Evolutionary conservation across 2,888 invertebrate species (phyloP).

Genomic region (Atrina japonica): DNA sequence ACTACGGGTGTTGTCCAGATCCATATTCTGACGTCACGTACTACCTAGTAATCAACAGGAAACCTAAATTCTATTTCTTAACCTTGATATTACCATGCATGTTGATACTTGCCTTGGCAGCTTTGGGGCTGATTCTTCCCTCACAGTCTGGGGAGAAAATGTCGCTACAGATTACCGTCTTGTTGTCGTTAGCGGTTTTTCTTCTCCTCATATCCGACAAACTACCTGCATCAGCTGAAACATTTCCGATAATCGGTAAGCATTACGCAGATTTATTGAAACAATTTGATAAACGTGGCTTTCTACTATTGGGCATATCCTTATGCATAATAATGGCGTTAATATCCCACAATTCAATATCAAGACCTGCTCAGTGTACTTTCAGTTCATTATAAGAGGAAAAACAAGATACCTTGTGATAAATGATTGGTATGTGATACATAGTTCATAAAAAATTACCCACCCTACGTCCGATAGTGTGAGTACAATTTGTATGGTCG

Average conservation of each 20-base stretch:
- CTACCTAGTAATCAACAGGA: slow-evolving; percentile 45
- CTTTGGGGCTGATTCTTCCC: slow-evolving; percentile 66
- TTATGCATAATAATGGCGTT: too few relatives aligned
- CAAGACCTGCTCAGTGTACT: too few relatives aligned
- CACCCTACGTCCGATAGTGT: too few relatives aligned
- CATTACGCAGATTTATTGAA: too few relatives aligned
- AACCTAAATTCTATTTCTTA: slow-evolving; percentile 66
- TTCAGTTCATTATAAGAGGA: too few relatives aligned
- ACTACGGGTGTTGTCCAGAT: slow-evolving; percentile 53
- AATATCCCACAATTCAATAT: too few relatives aligned
- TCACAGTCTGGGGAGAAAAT: slow-evolving; percentile 73
- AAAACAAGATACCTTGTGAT: too few relatives aligned
- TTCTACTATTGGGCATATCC: too few relatives aligned
- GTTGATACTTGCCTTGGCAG: slow-evolving; percentile 56
- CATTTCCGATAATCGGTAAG: slow-evolving; percentile 69
- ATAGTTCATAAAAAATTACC: too few relatives aligned
- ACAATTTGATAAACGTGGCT: too few relatives aligned
- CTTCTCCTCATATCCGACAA: slow-evolving; percentile 68
- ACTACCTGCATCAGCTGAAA: slow-evolving; percentile 69
- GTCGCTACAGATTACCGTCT: slow-evolving; percentile 67
- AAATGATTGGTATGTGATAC: too few relatives aligned
- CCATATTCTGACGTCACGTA: slow-evolving; percentile 58
- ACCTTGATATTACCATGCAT: slow-evolving; percentile 69
- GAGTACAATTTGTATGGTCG: too few relatives aligned
- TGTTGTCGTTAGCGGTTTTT: slow-evolving; percentile 71